Evolutionary conservation across 2,888 invertebrate species (phyloP).

Genomic region (Cheilosia urbana): DNA sequence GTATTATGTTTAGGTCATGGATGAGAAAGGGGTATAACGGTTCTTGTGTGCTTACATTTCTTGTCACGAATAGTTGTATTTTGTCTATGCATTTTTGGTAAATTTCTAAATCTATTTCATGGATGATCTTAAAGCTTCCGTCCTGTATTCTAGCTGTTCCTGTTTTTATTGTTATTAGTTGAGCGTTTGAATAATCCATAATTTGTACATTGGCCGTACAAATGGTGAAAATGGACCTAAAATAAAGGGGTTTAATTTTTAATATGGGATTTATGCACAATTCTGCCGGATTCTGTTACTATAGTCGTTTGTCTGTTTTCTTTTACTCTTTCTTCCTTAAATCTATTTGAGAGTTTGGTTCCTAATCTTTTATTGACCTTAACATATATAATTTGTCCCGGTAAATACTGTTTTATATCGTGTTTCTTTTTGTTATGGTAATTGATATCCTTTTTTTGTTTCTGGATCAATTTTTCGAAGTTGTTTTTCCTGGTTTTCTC

Average conservation of each 20-base stretch:
- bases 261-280: no score
- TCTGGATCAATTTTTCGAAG: neutral
- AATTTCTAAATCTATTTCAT: no score
- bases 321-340: slow-evolving; percentile 21
- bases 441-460: neutral
- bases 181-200: no score
- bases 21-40: neutral
- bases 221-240: no score
- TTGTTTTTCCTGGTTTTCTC: neutral
- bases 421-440: slow-evolving; percentile 1
- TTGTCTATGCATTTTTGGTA: neutral
- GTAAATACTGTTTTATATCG: neutral
- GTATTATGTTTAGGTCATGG: neutral
- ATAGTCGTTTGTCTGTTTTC: slow-evolving; percentile 30
- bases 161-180: no score
- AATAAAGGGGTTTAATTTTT: no score
- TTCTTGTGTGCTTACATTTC: slow-evolving; percentile 4
- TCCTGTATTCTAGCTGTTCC: no score
- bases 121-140: no score
- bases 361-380: slow-evolving; percentile 6
- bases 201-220: no score
- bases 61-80: neutral
- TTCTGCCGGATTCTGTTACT: slow-evolving; percentile 30
- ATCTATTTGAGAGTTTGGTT: slow-evolving; percentile 1
- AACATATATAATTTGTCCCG: neutral